Conservation (phyloP, 1,140 invertebrate genomes). For the Archegozetes longisetosus region DNA sequence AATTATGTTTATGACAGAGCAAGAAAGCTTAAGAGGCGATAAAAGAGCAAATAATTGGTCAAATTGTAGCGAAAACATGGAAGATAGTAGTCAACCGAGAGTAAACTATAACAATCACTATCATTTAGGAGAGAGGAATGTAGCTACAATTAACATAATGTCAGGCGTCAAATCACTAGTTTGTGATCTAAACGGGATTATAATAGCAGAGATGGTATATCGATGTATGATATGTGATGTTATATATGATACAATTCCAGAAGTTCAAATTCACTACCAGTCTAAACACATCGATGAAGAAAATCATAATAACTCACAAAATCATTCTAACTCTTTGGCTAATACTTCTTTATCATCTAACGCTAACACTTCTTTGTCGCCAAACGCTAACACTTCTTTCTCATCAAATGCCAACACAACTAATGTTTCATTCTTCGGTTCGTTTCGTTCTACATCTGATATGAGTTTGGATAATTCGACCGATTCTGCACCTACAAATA, state of each 20-base stretch:
- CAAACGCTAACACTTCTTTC: not conserved
- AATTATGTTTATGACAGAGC: not conserved
- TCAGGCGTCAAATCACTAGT: conserved; percentile 11
- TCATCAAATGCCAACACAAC: not conserved
- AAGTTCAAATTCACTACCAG: conserved; percentile 16
- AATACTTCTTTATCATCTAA: not conserved
- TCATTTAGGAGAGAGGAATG: not conserved
- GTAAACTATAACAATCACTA: not conserved
- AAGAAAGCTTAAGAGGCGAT: not conserved
- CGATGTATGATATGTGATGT: conserved; percentile 17
- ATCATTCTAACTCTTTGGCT: not conserved
- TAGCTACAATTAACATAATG: not conserved
- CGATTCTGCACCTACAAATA: not conserved
- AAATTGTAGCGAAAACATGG: not conserved
- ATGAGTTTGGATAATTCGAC: not conserved
- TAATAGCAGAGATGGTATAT: conserved; percentile 19
- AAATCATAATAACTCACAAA: not conserved
- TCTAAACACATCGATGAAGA: conserved; percentile 11
- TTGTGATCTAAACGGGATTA: conserved; percentile 17
- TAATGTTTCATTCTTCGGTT: not conserved
- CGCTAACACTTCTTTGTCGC: not conserved
- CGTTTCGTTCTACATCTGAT: not conserved
- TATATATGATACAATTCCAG: conserved; percentile 9
- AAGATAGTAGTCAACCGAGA: not conserved
- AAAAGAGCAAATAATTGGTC: not conserved